Percentiles rank a stretch among this genome's conserved stretches.
These are phyloP conservation scores for Arnoldichthys spilopterus DNA, from an alignment of 2,797 vertebrate genomes.

Conservation along the genomic window DNA sequence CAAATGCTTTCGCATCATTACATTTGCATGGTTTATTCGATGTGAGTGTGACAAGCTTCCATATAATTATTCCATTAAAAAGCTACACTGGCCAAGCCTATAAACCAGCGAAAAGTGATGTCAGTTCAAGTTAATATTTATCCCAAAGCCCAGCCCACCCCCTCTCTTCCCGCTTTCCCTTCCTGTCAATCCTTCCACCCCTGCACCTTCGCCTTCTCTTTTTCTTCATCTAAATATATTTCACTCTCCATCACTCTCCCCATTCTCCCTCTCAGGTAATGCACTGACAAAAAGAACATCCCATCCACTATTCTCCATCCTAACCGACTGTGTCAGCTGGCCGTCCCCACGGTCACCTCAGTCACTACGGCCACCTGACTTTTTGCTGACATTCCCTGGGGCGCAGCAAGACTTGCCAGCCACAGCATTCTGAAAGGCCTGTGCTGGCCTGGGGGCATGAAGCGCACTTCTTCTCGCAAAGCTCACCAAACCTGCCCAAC, in stretches of 20 bases:
- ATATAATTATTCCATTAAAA: constrained; percentile 56
- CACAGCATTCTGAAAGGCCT: constrained; percentile 67
- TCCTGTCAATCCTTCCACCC: constrained; percentile 46
- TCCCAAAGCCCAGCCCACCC: constrained; percentile 7
- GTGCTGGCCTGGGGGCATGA: constrained; percentile 60
- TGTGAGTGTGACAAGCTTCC: constrained; percentile 51
- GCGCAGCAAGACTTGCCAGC: constrained; percentile 63
- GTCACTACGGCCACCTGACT: constrained; percentile 69
- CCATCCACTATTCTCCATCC: constrained; percentile 59
- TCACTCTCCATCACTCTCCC: constrained; percentile 37
- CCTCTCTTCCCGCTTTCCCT: constrained; percentile 51
- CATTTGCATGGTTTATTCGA: constrained; percentile 69
- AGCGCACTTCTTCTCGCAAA: constrained; percentile 44
- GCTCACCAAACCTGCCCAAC: constrained; percentile 16
- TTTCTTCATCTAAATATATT: constrained; percentile 55
- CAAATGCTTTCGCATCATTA: constrained; percentile 62
- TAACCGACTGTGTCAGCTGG: constrained; percentile 72
- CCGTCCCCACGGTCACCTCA: constrained; percentile 67
- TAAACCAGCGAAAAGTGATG: constrained; percentile 24
- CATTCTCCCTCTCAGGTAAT: constrained; percentile 59
- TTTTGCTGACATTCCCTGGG: constrained; percentile 70
- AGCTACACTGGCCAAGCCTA: constrained; percentile 25
- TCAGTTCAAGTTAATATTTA: constrained; percentile 47
- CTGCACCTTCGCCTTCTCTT: constrained; percentile 31
- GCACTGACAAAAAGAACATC: constrained; percentile 58